Evolutionary conservation across 1,140 invertebrate genomes (phyloP).

Genomic region (Caenorhabditis inopinata): DNA sequence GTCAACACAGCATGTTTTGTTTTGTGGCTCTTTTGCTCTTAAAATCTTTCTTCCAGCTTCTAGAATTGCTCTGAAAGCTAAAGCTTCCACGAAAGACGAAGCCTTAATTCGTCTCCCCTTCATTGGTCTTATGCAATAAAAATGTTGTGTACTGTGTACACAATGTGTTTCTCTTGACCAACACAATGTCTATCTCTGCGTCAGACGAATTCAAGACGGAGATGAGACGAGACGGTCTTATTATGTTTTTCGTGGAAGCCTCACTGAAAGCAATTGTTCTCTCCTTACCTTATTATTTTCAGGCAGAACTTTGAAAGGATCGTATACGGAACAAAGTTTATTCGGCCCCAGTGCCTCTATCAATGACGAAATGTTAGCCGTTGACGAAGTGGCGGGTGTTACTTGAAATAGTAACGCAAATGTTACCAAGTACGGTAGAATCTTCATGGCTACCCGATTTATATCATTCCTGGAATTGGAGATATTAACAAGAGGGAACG

Average conservation of each 20-base stretch:
- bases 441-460: neutral
- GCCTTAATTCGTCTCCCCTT: too few species aligned
- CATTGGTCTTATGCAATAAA: too few species aligned
- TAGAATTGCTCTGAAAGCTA: too few species aligned
- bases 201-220: too few species aligned
- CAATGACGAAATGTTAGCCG: conserved; percentile 22
- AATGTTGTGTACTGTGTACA: too few species aligned
- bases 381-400: conserved; percentile 17
- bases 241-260: neutral
- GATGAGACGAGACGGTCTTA: too few species aligned
- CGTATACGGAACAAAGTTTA: conserved; percentile 56
- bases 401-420: neutral
- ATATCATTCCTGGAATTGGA: conserved; percentile 4
- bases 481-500: neutral
- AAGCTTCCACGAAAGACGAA: too few species aligned
- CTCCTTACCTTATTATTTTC: conserved; percentile 51
- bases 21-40: too few species aligned
- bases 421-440: conserved; percentile 28
- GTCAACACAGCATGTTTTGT: too few species aligned
- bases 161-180: too few species aligned
- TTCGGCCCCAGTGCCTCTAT: conserved; percentile 25
- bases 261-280: neutral
- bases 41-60: too few species aligned
- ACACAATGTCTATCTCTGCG: too few species aligned
- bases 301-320: conserved; percentile 62